phyloP scores from a whole-genome alignment of 2,888 invertebrate genomes.

The Drosophila dives region DNA sequence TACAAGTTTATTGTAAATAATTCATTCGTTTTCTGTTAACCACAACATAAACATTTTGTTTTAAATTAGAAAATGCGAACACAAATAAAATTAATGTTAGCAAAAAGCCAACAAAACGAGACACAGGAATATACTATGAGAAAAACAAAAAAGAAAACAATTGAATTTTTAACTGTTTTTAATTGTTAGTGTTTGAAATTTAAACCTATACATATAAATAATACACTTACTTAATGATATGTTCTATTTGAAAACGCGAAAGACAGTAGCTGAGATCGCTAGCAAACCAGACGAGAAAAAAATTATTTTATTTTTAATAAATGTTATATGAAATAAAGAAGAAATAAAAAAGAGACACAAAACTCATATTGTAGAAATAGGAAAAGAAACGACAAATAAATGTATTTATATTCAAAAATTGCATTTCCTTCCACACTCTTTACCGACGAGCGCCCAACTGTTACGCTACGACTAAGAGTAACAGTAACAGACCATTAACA shows the following conservation, averaged over 20 bases:
- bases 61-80: slow-evolving; percentile 56
- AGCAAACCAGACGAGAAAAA: slow-evolving; percentile 50
- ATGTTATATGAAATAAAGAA: slow-evolving; percentile 68
- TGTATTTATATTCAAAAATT: slow-evolving; percentile 78
- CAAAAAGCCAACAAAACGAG: slow-evolving; percentile 45
- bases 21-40: slow-evolving; percentile 66
- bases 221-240: slow-evolving; percentile 72
- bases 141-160: slow-evolving; percentile 31
- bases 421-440: slow-evolving; percentile 24
- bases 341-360: slow-evolving; percentile 60
- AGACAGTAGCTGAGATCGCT: slow-evolving; percentile 61
- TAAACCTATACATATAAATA: slow-evolving; percentile 52
- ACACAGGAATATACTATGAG: slow-evolving; percentile 66
- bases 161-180: slow-evolving; percentile 81
- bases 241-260: slow-evolving; percentile 65
- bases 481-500: slow-evolving; percentile 41
- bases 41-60: slow-evolving; percentile 41
- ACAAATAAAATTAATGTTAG: slow-evolving; percentile 65
- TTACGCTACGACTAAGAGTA: slow-evolving; percentile 24
- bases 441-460: slow-evolving; percentile 12
- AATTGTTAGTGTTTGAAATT: slow-evolving; percentile 78
- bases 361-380: slow-evolving; percentile 75
- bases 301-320: slow-evolving; percentile 77
- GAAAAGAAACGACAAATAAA: slow-evolving; percentile 80
- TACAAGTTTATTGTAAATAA: slow-evolving; percentile 78